phyloP scores from a whole-genome alignment of 2,888 invertebrate species.

The Tineola bisselliella region DNA sequence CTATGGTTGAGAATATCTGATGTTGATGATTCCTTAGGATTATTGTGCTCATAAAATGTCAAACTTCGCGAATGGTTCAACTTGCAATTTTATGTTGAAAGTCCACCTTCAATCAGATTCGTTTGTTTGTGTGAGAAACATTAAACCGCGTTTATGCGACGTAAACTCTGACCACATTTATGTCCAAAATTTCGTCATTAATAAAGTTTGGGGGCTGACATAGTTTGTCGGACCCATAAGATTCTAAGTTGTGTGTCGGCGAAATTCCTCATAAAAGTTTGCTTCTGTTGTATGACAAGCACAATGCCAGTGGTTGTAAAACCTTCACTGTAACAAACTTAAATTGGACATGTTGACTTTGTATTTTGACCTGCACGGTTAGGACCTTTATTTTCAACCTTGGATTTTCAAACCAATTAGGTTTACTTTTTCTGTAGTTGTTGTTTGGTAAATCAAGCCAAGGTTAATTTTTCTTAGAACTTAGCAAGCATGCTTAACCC shows the following conservation, averaged over 20 bases:
- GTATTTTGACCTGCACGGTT: background rate
- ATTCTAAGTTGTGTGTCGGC: background rate
- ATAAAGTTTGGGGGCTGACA: background rate
- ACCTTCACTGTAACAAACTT: background rate
- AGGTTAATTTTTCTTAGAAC: too few relatives aligned
- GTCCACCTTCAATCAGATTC: too few relatives aligned
- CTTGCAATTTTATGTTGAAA: too few relatives aligned
- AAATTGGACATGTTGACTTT: background rate
- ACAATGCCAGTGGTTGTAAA: background rate
- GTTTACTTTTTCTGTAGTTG: background rate
- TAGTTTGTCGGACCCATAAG: background rate
- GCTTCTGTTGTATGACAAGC: background rate
- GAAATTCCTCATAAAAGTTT: background rate
- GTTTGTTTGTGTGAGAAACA: too few relatives aligned
- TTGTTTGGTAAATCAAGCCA: too few relatives aligned
- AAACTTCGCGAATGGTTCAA: too few relatives aligned
- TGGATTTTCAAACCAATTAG: background rate
- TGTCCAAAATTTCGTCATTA: background rate
- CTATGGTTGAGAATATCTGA: too few relatives aligned
- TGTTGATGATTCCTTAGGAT: too few relatives aligned
- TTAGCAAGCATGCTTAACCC: too few relatives aligned
- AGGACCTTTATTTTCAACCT: background rate
- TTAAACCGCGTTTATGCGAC: background rate
- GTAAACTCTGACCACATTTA: background rate
- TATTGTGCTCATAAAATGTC: too few relatives aligned